phyloP scores from a whole-genome alignment of 2,797 vertebrate species.

The Perodicticus potto region DNA sequence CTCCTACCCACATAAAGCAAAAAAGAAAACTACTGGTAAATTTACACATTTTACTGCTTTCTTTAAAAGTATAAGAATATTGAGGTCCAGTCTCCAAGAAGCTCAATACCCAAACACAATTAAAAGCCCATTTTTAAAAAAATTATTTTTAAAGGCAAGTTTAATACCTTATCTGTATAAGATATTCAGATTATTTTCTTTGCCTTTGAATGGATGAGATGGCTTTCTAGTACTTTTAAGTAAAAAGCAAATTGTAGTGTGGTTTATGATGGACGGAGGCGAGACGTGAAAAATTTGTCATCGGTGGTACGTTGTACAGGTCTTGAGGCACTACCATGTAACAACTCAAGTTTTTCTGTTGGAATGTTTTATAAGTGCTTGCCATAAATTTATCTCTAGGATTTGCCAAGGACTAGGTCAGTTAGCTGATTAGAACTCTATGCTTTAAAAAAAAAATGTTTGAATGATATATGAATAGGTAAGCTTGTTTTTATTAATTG shows the following conservation, averaged over 20 bases:
- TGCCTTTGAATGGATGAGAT: neutral
- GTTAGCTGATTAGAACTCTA: neutral
- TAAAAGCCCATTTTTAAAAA: conserved; percentile 25
- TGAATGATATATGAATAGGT: neutral
- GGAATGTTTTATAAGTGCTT: neutral
- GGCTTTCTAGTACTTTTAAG: conserved; percentile 26
- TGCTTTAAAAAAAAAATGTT: neutral
- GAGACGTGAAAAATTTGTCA: neutral
- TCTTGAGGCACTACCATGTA: neutral
- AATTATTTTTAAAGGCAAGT: neutral
- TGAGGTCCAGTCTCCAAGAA: neutral
- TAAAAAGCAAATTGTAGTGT: neutral
- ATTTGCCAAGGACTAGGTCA: neutral
- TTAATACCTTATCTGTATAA: neutral
- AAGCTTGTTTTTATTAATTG: neutral
- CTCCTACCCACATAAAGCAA: neutral
- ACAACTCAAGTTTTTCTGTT: neutral
- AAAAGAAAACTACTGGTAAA: neutral
- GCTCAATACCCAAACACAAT: neutral
- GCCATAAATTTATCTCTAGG: neutral
- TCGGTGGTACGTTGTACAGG: neutral
- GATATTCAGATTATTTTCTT: neutral
- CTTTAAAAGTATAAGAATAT: neutral
- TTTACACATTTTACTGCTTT: neutral
- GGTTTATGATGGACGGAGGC: neutral